Base-by-base conservation (phyloP, 2,113 vertebrate species). In the Circaetus cinerascens region DNA sequence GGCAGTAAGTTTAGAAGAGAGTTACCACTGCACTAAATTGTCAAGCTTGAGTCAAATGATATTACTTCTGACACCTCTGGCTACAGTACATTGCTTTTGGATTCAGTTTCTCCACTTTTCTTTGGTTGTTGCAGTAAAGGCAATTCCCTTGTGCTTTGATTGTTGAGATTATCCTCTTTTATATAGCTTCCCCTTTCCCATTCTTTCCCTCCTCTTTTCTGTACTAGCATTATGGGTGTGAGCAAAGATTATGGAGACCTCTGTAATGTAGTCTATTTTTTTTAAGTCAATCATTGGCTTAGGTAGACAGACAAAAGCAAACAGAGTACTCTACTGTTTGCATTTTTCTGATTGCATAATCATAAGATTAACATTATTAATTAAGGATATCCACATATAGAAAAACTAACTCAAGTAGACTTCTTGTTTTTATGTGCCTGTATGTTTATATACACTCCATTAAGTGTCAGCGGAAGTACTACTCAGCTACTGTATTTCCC, bases 1-100 rank as follows among this genome's bases (percentile, higher is more conserved):
- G 43, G 66, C 77, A 64, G 88, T 82, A 95, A 95, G 82, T 97
- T 97, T 95, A 94, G 69, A 92, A 84, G 48, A 90, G 88, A 71
- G 77, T 67, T 60, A 26, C 88, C 72, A 81, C 46, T 88, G 59
- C 71, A 69, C 88, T 79, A 30, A 64, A 86, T 41, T 83, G 79
- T 90, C 91, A 91, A 92, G 72, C 46, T 62, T 69, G 83, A 96
- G 90, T 79, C 81, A 55, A 71, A 63, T 29, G 36, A 79, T 66
- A 73, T 93, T 43, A 56, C n/a, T 41, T 75, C 76, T 59, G 60
- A 90, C 80, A 93, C 78, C 74, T 76, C 88, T 36, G 92, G 92
- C 86, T 78, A 87, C 22, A 57, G 36, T 50, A 78, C 75, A 43
- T 63, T 69, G 72, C 80, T 94, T 92, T 64, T 86, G 88, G 92